Conservation (phyloP, 2,888 invertebrate genomes). For the Gortyna flavago region DNA sequence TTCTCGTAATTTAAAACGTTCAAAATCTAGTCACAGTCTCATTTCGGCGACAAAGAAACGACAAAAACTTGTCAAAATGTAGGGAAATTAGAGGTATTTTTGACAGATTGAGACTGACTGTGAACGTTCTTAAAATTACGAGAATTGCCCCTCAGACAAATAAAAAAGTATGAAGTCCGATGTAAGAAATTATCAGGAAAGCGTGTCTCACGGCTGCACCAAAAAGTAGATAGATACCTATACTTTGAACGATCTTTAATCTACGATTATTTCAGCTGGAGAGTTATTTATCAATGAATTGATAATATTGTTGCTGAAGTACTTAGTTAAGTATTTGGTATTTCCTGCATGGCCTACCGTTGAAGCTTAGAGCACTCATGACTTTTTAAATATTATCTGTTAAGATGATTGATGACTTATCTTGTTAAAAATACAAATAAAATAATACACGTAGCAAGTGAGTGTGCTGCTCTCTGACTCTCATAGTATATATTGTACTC, state of each 20-base stretch:
- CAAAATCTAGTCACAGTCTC: no score
- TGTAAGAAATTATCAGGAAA: no score
- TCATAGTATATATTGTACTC: no score
- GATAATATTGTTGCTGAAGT: background rate
- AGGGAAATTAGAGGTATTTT: no score
- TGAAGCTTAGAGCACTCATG: constrained; percentile 37
- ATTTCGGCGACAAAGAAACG: no score
- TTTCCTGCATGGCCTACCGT: constrained; percentile 9
- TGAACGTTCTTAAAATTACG: no score
- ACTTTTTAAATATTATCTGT: constrained; percentile 26
- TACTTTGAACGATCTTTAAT: background rate
- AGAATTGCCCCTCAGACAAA: no score
- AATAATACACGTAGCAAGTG: constrained; percentile 3
- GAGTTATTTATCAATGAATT: constrained; percentile 10
- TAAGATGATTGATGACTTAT: background rate
- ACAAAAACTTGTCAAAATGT: no score
- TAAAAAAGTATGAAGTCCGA: no score
- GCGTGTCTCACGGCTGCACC: no score
- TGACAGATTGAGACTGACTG: no score
- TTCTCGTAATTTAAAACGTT: no score
- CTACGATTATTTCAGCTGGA: background rate
- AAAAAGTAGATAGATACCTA: background rate
- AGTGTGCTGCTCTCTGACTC: background rate
- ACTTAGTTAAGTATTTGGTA: constrained; percentile 1
- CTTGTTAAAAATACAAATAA: constrained; percentile 39